Evolutionary conservation across 1,140 invertebrate genomes (phyloP).

Genomic region (Nephotettix cincticeps): DNA sequence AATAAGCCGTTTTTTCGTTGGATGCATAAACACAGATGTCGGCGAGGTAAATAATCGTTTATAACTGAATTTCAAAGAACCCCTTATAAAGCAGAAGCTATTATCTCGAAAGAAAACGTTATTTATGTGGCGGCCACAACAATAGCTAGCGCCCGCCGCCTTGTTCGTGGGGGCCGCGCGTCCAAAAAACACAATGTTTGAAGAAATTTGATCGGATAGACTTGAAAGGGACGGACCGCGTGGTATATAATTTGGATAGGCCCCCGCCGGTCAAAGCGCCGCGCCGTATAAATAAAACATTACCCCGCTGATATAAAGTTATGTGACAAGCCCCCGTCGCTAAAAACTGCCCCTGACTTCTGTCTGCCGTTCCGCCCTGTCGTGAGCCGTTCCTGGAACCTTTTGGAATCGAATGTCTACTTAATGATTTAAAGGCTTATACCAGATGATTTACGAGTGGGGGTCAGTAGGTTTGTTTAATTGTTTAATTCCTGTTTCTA

Average conservation of each 20-base stretch:
- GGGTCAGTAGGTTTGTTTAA: no score
- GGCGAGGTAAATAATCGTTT: slow-evolving; percentile 12
- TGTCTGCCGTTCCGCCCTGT: not conserved
- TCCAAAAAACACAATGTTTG: slow-evolving; percentile 16
- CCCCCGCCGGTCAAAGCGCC: slow-evolving; percentile 12
- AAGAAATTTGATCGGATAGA: slow-evolving; percentile 20
- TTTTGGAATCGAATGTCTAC: not conserved
- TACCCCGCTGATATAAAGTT: not conserved
- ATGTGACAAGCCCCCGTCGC: not conserved
- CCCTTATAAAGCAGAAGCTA: slow-evolving; percentile 13
- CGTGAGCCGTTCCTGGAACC: not conserved
- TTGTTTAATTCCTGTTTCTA: no score
- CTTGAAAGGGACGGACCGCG: slow-evolving; percentile 11
- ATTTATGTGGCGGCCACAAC: slow-evolving; percentile 1
- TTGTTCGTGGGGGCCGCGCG: not conserved
- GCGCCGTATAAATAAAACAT: slow-evolving; percentile 14
- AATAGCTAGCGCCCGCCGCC: not conserved
- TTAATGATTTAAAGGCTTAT: not conserved
- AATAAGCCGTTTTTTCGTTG: not conserved
- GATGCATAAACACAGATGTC: slow-evolving; percentile 18
- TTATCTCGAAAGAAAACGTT: not conserved
- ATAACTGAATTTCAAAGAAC: slow-evolving; percentile 22
- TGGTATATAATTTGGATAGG: slow-evolving; percentile 16
- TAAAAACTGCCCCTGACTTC: slow-evolving; percentile 9
- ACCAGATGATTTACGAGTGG: no score